Percentiles rank a stretch among this genome's conserved stretches.
Conservation (phyloP, 1,140 invertebrate species). For the Diprion similis region DNA sequence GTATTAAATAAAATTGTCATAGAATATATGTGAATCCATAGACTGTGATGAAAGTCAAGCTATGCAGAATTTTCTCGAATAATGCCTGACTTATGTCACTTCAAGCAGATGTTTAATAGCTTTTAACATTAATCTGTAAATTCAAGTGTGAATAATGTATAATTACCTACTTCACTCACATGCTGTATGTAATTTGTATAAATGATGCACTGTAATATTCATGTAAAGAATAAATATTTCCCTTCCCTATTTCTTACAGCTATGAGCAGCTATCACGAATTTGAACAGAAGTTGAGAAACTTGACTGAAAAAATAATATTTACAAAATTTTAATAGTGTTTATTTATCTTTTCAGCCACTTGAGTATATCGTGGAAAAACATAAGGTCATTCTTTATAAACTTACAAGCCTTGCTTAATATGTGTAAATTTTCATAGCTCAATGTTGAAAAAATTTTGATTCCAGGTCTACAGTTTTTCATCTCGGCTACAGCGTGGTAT, state of each 20-base stretch:
- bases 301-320: background rate
- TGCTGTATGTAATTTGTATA: constrained; percentile 1
- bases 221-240: background rate
- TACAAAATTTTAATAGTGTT: constrained; percentile 41
- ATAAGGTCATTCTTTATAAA: constrained; percentile 56
- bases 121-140: background rate
- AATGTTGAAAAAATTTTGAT: constrained; percentile 46
- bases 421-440: constrained; percentile 18
- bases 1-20: background rate
- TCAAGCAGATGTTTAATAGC: background rate
- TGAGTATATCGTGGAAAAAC: constrained; percentile 53
- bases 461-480: constrained; percentile 83
- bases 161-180: background rate
- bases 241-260: background rate
- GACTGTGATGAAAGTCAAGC: background rate
- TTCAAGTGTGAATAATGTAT: background rate
- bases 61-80: background rate
- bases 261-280: background rate
- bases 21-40: background rate
- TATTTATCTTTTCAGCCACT: constrained; percentile 53
- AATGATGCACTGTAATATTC: background rate
- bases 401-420: constrained; percentile 36
- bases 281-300: background rate
- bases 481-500: constrained; percentile 86
- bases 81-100: background rate